Percentiles rank a stretch among this genome's conserved stretches.
phyloP scores from a whole-genome alignment of 2,113 vertebrate species.

The Rana temporaria region DNA sequence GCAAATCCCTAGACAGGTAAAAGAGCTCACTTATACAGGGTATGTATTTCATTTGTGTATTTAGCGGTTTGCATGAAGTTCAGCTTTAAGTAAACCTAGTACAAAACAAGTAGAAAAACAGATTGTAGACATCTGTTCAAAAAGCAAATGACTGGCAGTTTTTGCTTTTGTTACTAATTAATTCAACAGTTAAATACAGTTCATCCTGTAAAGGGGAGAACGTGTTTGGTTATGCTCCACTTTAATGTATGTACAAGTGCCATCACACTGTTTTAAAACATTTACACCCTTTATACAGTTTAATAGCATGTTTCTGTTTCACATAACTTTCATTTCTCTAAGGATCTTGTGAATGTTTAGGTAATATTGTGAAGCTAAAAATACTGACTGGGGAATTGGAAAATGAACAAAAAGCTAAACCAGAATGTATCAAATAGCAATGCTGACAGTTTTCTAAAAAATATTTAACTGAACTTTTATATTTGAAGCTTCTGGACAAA shows the following conservation, averaged over 20 bases:
- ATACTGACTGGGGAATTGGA: slow-evolving; percentile 15
- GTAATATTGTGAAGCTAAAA: slow-evolving; percentile 31
- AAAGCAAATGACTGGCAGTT: not conserved
- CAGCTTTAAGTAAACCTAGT: too few relatives aligned
- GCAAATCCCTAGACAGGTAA: too few relatives aligned
- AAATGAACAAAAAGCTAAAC: slow-evolving; percentile 30
- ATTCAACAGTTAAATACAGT: not conserved
- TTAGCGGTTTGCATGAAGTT: too few relatives aligned
- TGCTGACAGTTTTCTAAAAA: slow-evolving; percentile 39
- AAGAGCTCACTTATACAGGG: too few relatives aligned
- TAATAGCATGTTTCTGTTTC: slow-evolving; percentile 26
- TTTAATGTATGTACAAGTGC: slow-evolving; percentile 35
- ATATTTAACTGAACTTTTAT: slow-evolving; percentile 36
- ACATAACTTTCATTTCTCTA: slow-evolving; percentile 27
- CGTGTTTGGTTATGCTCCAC: slow-evolving; percentile 1
- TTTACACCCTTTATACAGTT: slow-evolving; percentile 18
- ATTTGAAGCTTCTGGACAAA: slow-evolving; percentile 17
- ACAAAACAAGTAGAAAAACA: too few relatives aligned
- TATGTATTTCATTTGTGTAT: too few relatives aligned
- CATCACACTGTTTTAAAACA: slow-evolving; percentile 36
- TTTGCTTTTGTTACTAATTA: not conserved
- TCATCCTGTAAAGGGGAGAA: not conserved
- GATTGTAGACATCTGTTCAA: too few relatives aligned
- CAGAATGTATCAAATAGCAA: slow-evolving; percentile 24
- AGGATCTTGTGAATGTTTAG: slow-evolving; percentile 45